Conservation (phyloP, 2,113 vertebrate species). For the Orientallactaga bullata region DNA sequence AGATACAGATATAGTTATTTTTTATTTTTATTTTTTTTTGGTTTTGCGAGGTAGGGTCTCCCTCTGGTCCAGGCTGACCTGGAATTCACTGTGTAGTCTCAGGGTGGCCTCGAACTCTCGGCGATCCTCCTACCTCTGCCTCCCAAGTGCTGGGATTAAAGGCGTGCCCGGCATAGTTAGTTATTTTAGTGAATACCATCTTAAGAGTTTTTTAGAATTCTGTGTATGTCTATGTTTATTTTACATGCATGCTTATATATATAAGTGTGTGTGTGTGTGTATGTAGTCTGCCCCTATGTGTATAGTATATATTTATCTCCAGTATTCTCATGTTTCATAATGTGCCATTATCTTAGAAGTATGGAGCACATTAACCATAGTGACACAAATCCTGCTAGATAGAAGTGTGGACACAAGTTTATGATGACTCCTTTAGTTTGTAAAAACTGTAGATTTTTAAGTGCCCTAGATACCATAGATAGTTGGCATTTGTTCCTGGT, state of each 20-base stretch:
- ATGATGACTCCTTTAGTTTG: not conserved
- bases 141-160: too few species aligned
- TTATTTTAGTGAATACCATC: constrained; percentile 25
- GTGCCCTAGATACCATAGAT: not conserved
- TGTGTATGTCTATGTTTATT: not conserved
- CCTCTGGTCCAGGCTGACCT: too few species aligned
- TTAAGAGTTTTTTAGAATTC: constrained; percentile 23
- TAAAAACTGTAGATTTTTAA: not conserved
- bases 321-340: constrained; percentile 4
- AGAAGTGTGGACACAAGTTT: not conserved
- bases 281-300: not conserved
- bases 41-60: too few species aligned
- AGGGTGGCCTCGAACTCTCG: too few species aligned
- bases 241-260: not conserved
- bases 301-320: not conserved
- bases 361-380: not conserved
- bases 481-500: not conserved
- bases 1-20: not conserved
- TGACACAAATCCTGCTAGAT: not conserved
- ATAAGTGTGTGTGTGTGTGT: too few species aligned
- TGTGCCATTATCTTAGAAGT: not conserved
- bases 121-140: too few species aligned
- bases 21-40: too few species aligned
- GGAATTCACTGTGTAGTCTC: too few species aligned
- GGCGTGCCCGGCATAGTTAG: too few species aligned